Evolutionary conservation across 2,888 invertebrate species (phyloP).

Genomic region (Synanthedon andrenaeformis): DNA sequence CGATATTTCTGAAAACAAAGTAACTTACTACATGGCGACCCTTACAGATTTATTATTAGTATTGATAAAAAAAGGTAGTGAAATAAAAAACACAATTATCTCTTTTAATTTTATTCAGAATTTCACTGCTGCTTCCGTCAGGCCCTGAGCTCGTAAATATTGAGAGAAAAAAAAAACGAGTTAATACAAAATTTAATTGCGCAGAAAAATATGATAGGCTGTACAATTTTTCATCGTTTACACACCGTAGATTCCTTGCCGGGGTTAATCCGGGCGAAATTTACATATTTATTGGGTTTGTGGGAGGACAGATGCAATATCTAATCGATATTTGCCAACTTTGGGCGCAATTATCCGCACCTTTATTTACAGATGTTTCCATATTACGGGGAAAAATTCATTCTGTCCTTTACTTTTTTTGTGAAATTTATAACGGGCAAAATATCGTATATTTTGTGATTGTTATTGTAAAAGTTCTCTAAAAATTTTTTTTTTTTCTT

Average conservation of each 20-base stretch:
- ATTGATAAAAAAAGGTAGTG: too few relatives aligned
- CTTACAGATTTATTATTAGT: too few relatives aligned
- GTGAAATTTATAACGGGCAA: not conserved
- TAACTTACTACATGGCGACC: too few relatives aligned
- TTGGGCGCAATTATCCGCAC: slow-evolving; percentile 2
- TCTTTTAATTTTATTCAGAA: too few relatives aligned
- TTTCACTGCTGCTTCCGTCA: too few relatives aligned
- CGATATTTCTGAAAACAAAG: too few relatives aligned
- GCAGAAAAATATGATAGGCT: slow-evolving; percentile 5
- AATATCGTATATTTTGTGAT: too few relatives aligned
- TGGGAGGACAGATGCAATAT: slow-evolving; percentile 33
- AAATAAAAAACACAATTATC: too few relatives aligned
- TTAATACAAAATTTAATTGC: slow-evolving; percentile 3
- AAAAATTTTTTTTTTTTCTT: too few relatives aligned
- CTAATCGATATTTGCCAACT: slow-evolving; percentile 41
- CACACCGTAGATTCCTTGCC: slow-evolving; percentile 1
- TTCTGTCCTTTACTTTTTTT: not conserved
- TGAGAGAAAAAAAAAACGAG: too few relatives aligned
- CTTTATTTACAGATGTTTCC: not conserved
- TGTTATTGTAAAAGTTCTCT: too few relatives aligned
- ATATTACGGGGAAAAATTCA: not conserved
- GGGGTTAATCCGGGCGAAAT: slow-evolving; percentile 30
- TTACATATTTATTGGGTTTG: slow-evolving; percentile 57
- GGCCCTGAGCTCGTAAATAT: too few relatives aligned
- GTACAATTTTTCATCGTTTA: slow-evolving; percentile 4